Percentiles rank a stretch among this genome's conserved stretches.
These are phyloP conservation scores for Vicugna pacos DNA, from an alignment of 2,113 vertebrate species.

Conservation along the genomic window DNA sequence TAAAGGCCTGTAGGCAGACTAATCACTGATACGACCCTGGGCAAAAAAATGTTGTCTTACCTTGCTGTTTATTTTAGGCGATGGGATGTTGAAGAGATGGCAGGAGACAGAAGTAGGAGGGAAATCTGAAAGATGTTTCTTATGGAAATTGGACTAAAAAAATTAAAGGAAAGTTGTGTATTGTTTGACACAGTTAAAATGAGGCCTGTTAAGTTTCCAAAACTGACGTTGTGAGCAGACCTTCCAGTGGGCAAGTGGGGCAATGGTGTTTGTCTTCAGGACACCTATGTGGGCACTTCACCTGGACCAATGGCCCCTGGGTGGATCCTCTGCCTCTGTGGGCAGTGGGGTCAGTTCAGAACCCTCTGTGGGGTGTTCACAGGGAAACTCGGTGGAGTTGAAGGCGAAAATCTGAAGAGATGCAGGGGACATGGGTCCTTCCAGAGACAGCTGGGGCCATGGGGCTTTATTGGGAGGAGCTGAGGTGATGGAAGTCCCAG, in stretches of 20 bases:
- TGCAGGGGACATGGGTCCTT: not conserved
- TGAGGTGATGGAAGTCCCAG: not conserved
- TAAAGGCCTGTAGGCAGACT: not conserved
- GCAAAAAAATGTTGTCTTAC: not conserved
- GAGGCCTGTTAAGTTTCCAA: not conserved
- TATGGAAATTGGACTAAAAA: not conserved
- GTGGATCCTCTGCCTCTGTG: not conserved
- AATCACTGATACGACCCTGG: not conserved
- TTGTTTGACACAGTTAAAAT: not conserved
- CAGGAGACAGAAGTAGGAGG: not conserved
- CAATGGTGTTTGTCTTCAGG: not conserved
- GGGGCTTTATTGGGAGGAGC: not conserved
- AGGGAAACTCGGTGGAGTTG: not conserved
- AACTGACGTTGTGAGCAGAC: not conserved
- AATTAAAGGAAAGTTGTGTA: not conserved
- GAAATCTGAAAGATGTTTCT: not conserved
- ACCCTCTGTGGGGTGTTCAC: accelerated
- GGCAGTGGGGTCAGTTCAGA: not conserved
- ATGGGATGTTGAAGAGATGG: not conserved
- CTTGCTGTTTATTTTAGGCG: not conserved
- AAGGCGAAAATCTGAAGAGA: not conserved
- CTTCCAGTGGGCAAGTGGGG: not conserved
- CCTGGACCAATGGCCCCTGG: no score
- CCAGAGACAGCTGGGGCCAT: not conserved
- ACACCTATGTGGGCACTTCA: not conserved